These are phyloP conservation scores for Adrianichthys oophorus DNA, from an alignment of 2,797 vertebrate genomes.

Conservation along the genomic window DNA sequence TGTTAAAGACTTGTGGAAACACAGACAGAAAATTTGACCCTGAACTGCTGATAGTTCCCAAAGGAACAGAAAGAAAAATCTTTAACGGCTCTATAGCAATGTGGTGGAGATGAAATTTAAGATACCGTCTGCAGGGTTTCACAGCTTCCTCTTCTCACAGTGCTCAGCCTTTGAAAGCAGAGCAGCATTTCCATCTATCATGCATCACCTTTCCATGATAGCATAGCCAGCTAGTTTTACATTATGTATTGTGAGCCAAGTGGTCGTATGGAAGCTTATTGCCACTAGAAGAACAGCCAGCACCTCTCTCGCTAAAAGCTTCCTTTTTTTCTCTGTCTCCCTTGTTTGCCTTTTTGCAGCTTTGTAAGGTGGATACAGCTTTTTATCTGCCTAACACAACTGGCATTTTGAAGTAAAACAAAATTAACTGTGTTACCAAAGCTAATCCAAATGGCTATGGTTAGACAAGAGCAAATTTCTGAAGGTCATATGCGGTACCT, in stretches of 20 bases:
- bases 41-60: slow-evolving; percentile 22
- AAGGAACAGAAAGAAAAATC: slow-evolving; percentile 15
- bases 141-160: slow-evolving; percentile 24
- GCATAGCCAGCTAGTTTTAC: slow-evolving; percentile 50
- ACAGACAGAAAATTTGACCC: slow-evolving; percentile 42
- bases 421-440: slow-evolving; percentile 57
- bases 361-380: slow-evolving; percentile 41
- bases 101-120: slow-evolving; percentile 28
- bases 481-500: neutral
- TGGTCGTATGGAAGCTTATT: slow-evolving; percentile 39
- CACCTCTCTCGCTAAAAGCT: slow-evolving; percentile 42
- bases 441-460: slow-evolving; percentile 71
- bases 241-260: slow-evolving; percentile 56
- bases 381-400: slow-evolving; percentile 60
- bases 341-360: slow-evolving; percentile 49
- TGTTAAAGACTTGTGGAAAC: slow-evolving; percentile 34
- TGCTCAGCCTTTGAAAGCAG: slow-evolving; percentile 29
- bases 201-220: slow-evolving; percentile 51
- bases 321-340: slow-evolving; percentile 23
- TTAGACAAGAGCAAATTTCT: slow-evolving; percentile 49
- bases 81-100: slow-evolving; percentile 12
- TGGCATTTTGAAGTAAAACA: slow-evolving; percentile 20
- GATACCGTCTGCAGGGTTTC: slow-evolving; percentile 20
- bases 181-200: slow-evolving; percentile 44
- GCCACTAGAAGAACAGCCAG: slow-evolving; percentile 50